phyloP scores from a whole-genome alignment of 2,113 vertebrate species.

The Trinectes maculatus region DNA sequence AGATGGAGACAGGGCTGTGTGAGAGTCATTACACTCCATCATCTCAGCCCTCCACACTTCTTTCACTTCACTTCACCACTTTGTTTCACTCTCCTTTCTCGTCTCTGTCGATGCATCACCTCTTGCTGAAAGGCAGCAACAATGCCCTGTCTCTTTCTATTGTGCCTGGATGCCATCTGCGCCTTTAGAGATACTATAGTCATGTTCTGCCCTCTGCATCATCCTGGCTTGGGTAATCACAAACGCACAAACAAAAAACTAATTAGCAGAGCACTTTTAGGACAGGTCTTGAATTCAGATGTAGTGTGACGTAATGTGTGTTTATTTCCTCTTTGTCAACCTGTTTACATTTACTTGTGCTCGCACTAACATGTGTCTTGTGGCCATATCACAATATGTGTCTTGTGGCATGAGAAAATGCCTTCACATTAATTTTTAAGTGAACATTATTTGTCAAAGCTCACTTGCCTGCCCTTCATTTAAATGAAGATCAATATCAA shows the following conservation, averaged over 20 bases:
- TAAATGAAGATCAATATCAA: too few relatives aligned
- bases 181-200: slow-evolving; percentile 68
- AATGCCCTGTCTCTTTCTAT: slow-evolving; percentile 61
- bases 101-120: slow-evolving; percentile 62
- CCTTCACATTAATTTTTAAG: too few relatives aligned
- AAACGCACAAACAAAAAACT: slow-evolving; percentile 44
- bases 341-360: slow-evolving; percentile 40
- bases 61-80: slow-evolving; percentile 52
- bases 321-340: slow-evolving; percentile 40
- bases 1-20: slow-evolving; percentile 63
- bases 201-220: slow-evolving; percentile 53
- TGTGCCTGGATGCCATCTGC: slow-evolving; percentile 67
- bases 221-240: slow-evolving; percentile 47
- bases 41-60: slow-evolving; percentile 59
- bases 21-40: slow-evolving; percentile 74
- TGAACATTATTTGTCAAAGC: too few relatives aligned
- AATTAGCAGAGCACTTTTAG: slow-evolving; percentile 59
- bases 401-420: too few relatives aligned
- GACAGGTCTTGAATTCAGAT: slow-evolving; percentile 43
- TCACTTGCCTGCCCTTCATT: too few relatives aligned
- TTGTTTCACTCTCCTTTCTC: slow-evolving; percentile 52
- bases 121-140: slow-evolving; percentile 66
- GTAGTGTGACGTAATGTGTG: slow-evolving; percentile 31
- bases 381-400: too few relatives aligned
- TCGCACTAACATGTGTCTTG: not conserved